Evolutionary conservation across 2,113 vertebrate species (phyloP).

Genomic region (Indri indri): DNA sequence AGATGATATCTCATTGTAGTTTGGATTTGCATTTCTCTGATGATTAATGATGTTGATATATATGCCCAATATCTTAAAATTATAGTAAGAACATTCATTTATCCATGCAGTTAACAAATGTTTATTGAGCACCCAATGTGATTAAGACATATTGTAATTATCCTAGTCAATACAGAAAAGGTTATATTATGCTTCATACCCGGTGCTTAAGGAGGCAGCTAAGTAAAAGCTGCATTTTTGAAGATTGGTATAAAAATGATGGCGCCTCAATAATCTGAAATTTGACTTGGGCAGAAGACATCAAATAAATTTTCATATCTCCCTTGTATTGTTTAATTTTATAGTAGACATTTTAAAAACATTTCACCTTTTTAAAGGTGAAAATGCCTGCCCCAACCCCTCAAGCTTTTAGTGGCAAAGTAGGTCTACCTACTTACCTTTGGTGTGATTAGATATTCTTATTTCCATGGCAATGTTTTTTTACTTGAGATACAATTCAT

Average conservation of each 20-base stretch:
- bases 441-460: neutral
- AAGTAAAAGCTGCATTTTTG: neutral
- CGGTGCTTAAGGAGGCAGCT: neutral
- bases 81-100: neutral
- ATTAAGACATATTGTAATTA: neutral
- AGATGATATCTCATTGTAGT: too few species aligned
- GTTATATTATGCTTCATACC: neutral
- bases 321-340: neutral
- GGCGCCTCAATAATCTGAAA: neutral
- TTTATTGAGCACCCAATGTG: neutral
- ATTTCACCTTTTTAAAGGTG: neutral
- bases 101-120: neutral
- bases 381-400: neutral
- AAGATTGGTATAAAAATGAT: neutral
- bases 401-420: neutral
- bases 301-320: neutral
- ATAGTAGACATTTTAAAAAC: neutral
- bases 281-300: neutral
- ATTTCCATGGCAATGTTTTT: neutral
- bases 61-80: neutral
- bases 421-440: neutral
- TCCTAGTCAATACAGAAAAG: neutral
- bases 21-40: too few species aligned
- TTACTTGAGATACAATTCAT: conserved; percentile 1
- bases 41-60: neutral